phyloP scores from a whole-genome alignment of 2,113 vertebrate genomes.

The Nothobranchius kuhntae region DNA sequence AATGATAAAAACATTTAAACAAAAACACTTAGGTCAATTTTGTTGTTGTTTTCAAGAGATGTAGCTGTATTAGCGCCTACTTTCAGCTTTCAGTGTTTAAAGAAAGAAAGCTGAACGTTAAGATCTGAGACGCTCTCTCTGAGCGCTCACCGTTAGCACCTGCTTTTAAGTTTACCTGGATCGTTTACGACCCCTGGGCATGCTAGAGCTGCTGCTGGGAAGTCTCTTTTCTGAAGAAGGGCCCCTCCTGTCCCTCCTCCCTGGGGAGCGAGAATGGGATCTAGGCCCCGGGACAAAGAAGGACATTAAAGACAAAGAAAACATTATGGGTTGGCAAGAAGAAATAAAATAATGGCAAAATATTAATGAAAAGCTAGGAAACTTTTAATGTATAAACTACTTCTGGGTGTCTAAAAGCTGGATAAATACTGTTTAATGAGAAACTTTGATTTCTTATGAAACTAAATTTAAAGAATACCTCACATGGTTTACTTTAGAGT shows the following conservation, averaged over 20 bases:
- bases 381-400: too few relatives aligned
- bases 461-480: too few relatives aligned
- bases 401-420: too few relatives aligned
- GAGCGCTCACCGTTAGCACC: neutral
- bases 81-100: constrained; percentile 14
- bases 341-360: neutral
- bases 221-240: constrained; percentile 83
- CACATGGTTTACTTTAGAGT: too few relatives aligned
- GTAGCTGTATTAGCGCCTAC: too few relatives aligned
- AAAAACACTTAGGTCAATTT: too few relatives aligned
- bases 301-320: constrained; percentile 20
- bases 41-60: too few relatives aligned
- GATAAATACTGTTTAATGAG: too few relatives aligned
- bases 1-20: too few relatives aligned
- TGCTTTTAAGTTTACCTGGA: constrained; percentile 83
- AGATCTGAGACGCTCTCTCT: neutral
- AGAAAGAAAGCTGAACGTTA: neutral
- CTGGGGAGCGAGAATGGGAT: constrained; percentile 88
- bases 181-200: constrained; percentile 82
- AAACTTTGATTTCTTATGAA: too few relatives aligned
- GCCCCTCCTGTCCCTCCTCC: constrained; percentile 82
- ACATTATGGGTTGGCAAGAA: constrained; percentile 1
- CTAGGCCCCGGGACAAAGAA: constrained; percentile 59
- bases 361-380: neutral
- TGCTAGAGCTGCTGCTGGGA: constrained; percentile 84